Conservation (phyloP, 1,140 invertebrate genomes). For the Neodiprion pinetum region DNA sequence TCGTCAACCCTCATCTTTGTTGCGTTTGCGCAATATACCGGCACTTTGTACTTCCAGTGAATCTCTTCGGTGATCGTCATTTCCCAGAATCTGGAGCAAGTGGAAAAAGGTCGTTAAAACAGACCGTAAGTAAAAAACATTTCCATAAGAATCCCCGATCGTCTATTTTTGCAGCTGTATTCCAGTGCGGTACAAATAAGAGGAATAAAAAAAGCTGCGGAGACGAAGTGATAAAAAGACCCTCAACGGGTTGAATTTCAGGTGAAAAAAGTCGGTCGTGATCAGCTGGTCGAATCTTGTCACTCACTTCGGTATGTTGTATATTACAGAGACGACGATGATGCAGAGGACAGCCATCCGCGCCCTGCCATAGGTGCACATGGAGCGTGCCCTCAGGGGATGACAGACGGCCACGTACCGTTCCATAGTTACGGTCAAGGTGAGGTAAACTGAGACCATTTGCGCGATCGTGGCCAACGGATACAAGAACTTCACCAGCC, state of each 20-base stretch:
- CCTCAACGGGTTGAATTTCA: slow-evolving; percentile 7
- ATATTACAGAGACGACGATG: slow-evolving; percentile 81
- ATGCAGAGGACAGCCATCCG: slow-evolving; percentile 86
- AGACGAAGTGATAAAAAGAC: slow-evolving; percentile 13
- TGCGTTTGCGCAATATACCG: slow-evolving; percentile 75
- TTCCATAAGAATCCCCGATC: slow-evolving; percentile 13
- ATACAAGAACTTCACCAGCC: slow-evolving; percentile 83
- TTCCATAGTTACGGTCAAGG: slow-evolving; percentile 94
- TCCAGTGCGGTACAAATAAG: background rate
- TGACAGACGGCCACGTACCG: slow-evolving; percentile 96
- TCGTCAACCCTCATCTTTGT: slow-evolving; percentile 74
- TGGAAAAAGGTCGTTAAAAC: background rate
- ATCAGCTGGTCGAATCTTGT: background rate
- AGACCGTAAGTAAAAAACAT: background rate
- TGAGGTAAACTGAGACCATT: slow-evolving; percentile 94
- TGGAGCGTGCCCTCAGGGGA: slow-evolving; percentile 83
- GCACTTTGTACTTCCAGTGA: slow-evolving; percentile 64
- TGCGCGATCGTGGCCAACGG: slow-evolving; percentile 88
- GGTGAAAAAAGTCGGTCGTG: background rate
- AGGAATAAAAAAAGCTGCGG: slow-evolving; percentile 9
- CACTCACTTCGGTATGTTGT: slow-evolving; percentile 78
- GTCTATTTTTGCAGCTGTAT: slow-evolving; percentile 9
- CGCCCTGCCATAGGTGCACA: slow-evolving; percentile 91
- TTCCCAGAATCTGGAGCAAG: slow-evolving; percentile 69
- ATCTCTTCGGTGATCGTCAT: slow-evolving; percentile 60